Evolutionary conservation across 2,113 vertebrate species (phyloP).

Genomic region (Morone saxatilis): DNA sequence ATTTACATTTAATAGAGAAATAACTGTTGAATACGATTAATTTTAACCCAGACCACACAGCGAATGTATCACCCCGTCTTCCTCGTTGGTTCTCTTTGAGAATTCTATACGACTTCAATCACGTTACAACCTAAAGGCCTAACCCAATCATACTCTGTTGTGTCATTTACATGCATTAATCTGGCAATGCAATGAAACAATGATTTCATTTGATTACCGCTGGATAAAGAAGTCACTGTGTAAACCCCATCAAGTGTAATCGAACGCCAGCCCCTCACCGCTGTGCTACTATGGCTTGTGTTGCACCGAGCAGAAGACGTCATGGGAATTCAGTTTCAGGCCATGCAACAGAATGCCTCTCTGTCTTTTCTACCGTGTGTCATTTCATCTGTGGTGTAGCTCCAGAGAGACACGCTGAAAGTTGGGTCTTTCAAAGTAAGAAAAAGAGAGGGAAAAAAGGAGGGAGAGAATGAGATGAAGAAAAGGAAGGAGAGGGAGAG

Average conservation of each 20-base stretch:
- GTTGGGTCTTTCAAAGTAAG: conserved; percentile 74
- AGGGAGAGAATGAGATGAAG: conserved; percentile 58
- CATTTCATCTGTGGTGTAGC: conserved; percentile 78
- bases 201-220: conserved; percentile 72
- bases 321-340: conserved; percentile 83
- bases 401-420: conserved; percentile 73
- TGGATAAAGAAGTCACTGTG: conserved; percentile 79
- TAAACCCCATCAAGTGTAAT: conserved; percentile 75
- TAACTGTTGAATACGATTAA: background rate
- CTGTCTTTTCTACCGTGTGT: conserved; percentile 74
- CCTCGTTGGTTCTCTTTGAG: background rate
- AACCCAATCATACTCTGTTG: background rate
- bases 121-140: background rate
- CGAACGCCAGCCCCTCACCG: conserved; percentile 55
- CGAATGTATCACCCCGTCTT: background rate
- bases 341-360: conserved; percentile 80
- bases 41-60: background rate
- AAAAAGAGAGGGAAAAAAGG: conserved; percentile 25
- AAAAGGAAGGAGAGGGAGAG: conserved; percentile 55
- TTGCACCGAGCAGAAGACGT: conserved; percentile 74
- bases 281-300: conserved; percentile 56
- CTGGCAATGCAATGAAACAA: conserved; percentile 59
- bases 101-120: background rate
- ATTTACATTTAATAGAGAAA: background rate
- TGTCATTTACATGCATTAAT: conserved; percentile 32